Base-by-base conservation (phyloP, 2,113 vertebrate species). In the Genyomyrus donnyi region DNA sequence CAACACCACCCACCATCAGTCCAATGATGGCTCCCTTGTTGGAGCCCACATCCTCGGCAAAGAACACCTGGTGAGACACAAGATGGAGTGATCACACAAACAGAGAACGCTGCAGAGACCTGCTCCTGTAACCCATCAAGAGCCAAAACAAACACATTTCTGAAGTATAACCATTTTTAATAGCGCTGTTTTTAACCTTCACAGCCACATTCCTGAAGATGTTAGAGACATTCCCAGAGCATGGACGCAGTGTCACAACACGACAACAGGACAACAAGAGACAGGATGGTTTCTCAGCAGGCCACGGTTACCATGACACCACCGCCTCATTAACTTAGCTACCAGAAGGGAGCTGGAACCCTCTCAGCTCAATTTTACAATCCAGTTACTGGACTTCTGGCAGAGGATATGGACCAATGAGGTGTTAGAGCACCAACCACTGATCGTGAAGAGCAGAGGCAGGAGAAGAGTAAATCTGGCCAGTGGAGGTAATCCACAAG, bases 21-120 rank as follows among this genome's bases (percentile, higher is more conserved):
- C 98, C 98, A 87, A 99, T 99, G 91, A 99, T 98, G 70, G 98
- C 98, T 5, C 98, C 98, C 95, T 99, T 99, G 94, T 99, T 99
- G 91, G 98, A 98, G 89, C 98, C 97, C 90, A 97, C 97, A 48
- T 99, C 98, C 94, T 99, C 97, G 27, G 98, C 97, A 88, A 99
- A 99, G 94, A 99, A 99, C 87, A 99, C 98, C 98, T 98, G 92
- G 90, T 89, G 90, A 0, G 46, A 90, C 6, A 92, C 80, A 89
- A 45, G 50, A 46, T 39, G 31, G 80, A n/a, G n/a, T 5, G 45
- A 74, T 31, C 58, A 49, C 5, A 70, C 31, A 56, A 56, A 21
- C 52, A 9, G 58, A 27, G 58, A 74, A 19, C 31, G 8, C 49
- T 17, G 21, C 11, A 17, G 42, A 74, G 19, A 58, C 87, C 92